Evolutionary conservation across 2,888 invertebrate genomes (phyloP).

Genomic region (Pocota personata): DNA sequence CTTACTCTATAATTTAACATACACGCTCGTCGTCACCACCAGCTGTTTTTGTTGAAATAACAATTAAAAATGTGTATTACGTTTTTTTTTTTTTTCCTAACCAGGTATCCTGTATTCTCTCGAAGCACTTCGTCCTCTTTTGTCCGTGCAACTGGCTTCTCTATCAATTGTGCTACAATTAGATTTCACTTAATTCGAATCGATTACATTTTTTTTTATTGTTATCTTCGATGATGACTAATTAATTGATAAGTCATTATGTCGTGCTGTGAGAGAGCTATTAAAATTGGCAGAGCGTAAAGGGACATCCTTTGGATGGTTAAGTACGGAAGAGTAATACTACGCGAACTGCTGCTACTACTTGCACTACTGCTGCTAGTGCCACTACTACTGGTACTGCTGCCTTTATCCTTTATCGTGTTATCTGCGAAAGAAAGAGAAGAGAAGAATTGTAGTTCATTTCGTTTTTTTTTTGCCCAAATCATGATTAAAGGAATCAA

Average conservation of each 20-base stretch:
- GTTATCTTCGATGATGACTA: constrained; percentile 66
- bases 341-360: background rate
- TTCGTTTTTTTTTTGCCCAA: background rate
- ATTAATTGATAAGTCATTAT: constrained; percentile 71
- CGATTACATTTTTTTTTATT: constrained; percentile 67
- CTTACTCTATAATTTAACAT: constrained; percentile 43
- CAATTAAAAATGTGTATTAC: constrained; percentile 13
- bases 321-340: constrained; percentile 24
- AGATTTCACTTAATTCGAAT: constrained; percentile 69
- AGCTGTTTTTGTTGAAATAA: constrained; percentile 15
- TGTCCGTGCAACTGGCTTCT: background rate
- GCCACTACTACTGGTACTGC: background rate
- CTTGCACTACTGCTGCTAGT: constrained; percentile 12
- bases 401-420: constrained; percentile 53
- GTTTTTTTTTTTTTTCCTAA: constrained; percentile 20
- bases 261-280: constrained; percentile 66
- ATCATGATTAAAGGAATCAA: constrained; percentile 11
- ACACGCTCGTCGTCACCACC: constrained; percentile 12
- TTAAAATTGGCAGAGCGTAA: constrained; percentile 70
- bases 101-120: constrained; percentile 66
- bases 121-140: constrained; percentile 6
- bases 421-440: constrained; percentile 38
- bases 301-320: constrained; percentile 59
- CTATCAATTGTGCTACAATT: constrained; percentile 51
- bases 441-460: background rate